phyloP scores from a whole-genome alignment of 23 tunicate genomes.

The Halocynthia aurantium region DNA sequence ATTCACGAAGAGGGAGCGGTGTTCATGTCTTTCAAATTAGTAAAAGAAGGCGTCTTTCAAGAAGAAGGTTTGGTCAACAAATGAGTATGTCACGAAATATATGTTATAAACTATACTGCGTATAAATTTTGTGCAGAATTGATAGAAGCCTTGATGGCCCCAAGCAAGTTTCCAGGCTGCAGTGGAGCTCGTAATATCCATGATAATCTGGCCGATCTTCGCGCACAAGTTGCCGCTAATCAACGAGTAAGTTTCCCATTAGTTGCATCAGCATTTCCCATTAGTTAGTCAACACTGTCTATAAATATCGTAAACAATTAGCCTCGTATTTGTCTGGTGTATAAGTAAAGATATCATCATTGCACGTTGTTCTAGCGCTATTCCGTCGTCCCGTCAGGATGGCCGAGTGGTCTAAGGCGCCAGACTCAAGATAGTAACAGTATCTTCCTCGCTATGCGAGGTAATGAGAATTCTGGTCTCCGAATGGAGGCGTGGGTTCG shows the following conservation, averaged over 20 bases:
- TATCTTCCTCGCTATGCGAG: slow-evolving; percentile 50
- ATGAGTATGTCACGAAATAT: neutral
- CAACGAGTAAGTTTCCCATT: slow-evolving; percentile 37
- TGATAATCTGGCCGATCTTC: slow-evolving; percentile 88
- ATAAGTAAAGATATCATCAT: no score
- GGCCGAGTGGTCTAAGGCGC: slow-evolving; percentile 95
- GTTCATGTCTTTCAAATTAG: slow-evolving; percentile 79
- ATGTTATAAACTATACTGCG: neutral
- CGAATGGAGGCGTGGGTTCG: slow-evolving; percentile 99
- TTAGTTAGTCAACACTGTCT: no score
- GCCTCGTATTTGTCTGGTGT: no score
- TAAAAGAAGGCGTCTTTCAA: slow-evolving; percentile 56
- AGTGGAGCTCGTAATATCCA: slow-evolving; percentile 92
- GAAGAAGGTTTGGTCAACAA: slow-evolving; percentile 30
- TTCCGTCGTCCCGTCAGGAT: slow-evolving; percentile 37
- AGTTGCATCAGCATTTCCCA: no score
- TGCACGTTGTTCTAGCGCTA: no score
- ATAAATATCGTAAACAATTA: no score
- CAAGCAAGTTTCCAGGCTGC: slow-evolving; percentile 76
- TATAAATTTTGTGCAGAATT: slow-evolving; percentile 31
- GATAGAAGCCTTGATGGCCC: slow-evolving; percentile 51
- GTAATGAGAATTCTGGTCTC: slow-evolving; percentile 93
- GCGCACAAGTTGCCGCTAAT: slow-evolving; percentile 99
- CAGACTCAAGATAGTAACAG: slow-evolving; percentile 61
- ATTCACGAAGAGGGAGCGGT: slow-evolving; percentile 94